Conservation (phyloP, 1,140 invertebrate species). For the Argopecten irradians region DNA sequence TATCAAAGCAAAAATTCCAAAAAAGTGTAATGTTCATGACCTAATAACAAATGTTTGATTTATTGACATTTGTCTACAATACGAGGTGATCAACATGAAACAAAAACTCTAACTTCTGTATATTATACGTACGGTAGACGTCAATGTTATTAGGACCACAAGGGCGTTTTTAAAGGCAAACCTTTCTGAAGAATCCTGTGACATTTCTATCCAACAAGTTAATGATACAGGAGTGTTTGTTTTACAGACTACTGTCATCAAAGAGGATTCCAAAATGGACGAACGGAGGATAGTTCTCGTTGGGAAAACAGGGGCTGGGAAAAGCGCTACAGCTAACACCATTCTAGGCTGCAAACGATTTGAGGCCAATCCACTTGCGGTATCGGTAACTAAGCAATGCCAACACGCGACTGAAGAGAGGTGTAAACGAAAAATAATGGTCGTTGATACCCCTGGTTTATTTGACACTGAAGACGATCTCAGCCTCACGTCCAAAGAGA, state of each 20-base stretch:
- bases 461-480: constrained; percentile 51
- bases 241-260: not conserved
- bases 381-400: constrained; percentile 26
- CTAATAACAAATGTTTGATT: too few relatives aligned
- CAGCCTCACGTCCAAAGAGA: constrained; percentile 44
- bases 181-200: too few relatives aligned
- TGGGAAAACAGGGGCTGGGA: constrained; percentile 33
- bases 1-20: too few relatives aligned
- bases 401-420: not conserved
- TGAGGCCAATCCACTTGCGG: not conserved
- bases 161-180: too few relatives aligned
- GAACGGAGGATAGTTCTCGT: constrained; percentile 24
- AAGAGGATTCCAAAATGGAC: not conserved
- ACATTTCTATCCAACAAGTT: too few relatives aligned
- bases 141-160: too few relatives aligned
- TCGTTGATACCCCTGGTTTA: constrained; percentile 56
- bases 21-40: too few relatives aligned
- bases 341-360: constrained; percentile 24
- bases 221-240: not conserved
- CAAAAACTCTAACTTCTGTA: too few relatives aligned
- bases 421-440: constrained; percentile 27
- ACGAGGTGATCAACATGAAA: too few relatives aligned
- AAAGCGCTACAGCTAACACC: constrained; percentile 32
- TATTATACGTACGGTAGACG: too few relatives aligned
- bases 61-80: too few relatives aligned